phyloP scores from a whole-genome alignment of 2,113 vertebrate genomes.

The Gymnorhina tibicen region DNA sequence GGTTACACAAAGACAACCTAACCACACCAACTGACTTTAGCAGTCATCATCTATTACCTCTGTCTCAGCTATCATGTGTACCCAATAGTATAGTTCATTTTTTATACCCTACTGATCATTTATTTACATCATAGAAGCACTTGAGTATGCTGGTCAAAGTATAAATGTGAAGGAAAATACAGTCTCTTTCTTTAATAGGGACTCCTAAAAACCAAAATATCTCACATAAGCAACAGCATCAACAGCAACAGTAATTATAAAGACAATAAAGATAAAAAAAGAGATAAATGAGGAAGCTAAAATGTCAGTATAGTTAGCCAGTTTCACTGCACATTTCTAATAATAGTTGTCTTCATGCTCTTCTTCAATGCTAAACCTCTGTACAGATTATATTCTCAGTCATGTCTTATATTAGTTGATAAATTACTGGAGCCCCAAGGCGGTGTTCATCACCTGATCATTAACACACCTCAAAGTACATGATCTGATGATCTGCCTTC shows the following conservation, averaged over 20 bases:
- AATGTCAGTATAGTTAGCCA: background rate
- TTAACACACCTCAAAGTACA: background rate
- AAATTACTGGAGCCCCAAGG: background rate
- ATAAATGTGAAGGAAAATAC: background rate
- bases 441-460: background rate
- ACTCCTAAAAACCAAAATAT: background rate
- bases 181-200: background rate
- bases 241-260: background rate
- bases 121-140: background rate
- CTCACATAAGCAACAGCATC: background rate
- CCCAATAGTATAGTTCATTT: background rate
- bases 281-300: background rate
- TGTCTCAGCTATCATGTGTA: background rate
- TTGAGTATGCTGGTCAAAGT: background rate
- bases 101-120: background rate
- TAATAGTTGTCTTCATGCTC: background rate
- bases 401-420: background rate
- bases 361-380: background rate
- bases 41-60: background rate
- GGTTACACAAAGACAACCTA: background rate
- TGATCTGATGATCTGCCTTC: background rate
- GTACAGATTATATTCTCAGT: background rate
- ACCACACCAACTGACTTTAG: background rate
- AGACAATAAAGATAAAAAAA: background rate
- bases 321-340: background rate